Percentiles rank a stretch among this genome's conserved stretches.
These are phyloP conservation scores for Apeira syringaria DNA, from an alignment of 2,888 invertebrate species.

Conservation along the genomic window DNA sequence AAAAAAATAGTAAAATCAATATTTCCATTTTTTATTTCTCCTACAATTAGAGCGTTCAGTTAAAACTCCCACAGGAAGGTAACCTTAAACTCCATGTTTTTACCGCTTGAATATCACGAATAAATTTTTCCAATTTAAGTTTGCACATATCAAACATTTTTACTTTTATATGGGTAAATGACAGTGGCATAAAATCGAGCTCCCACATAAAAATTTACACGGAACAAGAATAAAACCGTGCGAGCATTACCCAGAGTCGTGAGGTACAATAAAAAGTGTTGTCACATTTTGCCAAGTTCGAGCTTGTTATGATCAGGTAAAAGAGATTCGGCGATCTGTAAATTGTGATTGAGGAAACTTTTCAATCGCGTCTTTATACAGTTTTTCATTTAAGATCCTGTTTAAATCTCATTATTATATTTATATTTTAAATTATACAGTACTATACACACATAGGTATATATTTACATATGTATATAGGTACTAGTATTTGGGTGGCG, in stretches of 20 bases:
- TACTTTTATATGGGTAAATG: constrained; percentile 51
- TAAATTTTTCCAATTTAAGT: constrained; percentile 51
- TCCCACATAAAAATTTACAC: constrained; percentile 61
- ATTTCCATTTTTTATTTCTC: no score
- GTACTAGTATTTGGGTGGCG: no score
- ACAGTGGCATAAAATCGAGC: constrained; percentile 48
- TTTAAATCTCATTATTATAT: no score
- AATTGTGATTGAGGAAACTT: constrained; percentile 31
- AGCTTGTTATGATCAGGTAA: constrained; percentile 67
- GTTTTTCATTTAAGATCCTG: no score
- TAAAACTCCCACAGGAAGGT: constrained; percentile 18
- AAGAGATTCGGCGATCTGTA: background rate
- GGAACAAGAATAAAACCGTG: constrained; percentile 52
- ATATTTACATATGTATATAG: no score
- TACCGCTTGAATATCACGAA: constrained; percentile 35
- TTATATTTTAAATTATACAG: no score
- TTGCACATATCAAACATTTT: constrained; percentile 44
- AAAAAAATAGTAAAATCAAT: no score
- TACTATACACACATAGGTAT: no score
- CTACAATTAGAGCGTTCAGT: constrained; percentile 8
- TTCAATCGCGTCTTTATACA: constrained; percentile 43
- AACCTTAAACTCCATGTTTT: constrained; percentile 32
- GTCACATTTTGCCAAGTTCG: constrained; percentile 62
- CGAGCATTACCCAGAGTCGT: constrained; percentile 40
- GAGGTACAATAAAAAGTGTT: constrained; percentile 57